These are phyloP conservation scores for Tretioscincus oriximinensis DNA, from an alignment of 2,113 vertebrate species.

Conservation along the genomic window DNA sequence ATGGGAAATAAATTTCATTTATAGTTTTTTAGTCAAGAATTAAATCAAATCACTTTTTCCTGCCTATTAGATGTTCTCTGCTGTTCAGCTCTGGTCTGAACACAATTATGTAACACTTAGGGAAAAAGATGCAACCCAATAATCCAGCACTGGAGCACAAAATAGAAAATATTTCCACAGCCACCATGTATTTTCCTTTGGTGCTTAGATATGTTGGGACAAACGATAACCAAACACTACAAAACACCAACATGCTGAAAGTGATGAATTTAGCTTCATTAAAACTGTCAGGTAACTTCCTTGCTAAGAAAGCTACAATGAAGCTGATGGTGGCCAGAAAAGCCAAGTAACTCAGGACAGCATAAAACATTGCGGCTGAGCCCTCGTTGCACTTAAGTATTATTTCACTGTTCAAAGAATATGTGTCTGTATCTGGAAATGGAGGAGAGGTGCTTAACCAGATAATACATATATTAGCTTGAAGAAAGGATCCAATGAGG, in stretches of 20 bases:
- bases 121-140: conserved; percentile 8
- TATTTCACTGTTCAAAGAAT: too few species aligned
- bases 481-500: too few species aligned
- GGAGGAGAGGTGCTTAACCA: conserved; percentile 41
- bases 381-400: too few species aligned
- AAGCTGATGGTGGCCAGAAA: conserved; percentile 23
- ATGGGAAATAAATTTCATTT: too few species aligned
- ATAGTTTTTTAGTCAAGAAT: too few species aligned
- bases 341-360: too few species aligned
- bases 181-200: background rate
- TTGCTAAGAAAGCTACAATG: conserved; percentile 25
- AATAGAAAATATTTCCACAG: conserved; percentile 1
- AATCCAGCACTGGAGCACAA: background rate
- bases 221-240: background rate
- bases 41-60: too few species aligned
- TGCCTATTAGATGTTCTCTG: background rate
- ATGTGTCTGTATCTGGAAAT: conserved; percentile 2
- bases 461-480: too few species aligned
- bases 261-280: conserved; percentile 48
- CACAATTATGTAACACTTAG: background rate
- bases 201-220: background rate
- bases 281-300: conserved; percentile 32
- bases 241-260: conserved; percentile 47
- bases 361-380: too few species aligned
- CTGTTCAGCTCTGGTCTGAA: conserved; percentile 20